Evolutionary conservation across 1,140 invertebrate species (phyloP), one percentile per base, ranked within the genome.

Genomic region (Drosophila ananassae): DNA sequence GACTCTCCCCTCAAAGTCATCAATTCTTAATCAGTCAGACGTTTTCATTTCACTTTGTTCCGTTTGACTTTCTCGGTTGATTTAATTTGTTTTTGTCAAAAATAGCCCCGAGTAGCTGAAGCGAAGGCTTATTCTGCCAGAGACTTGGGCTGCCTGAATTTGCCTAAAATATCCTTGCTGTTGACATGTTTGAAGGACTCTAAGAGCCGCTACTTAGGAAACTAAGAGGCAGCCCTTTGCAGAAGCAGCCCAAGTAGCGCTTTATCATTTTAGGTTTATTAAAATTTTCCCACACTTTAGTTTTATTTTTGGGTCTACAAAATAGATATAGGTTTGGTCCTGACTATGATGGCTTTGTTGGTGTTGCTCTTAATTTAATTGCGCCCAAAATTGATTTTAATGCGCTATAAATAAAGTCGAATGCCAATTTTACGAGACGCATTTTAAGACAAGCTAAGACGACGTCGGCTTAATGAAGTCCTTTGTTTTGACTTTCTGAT

Each of bases 381-480:
- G 85, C 79, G 78, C 64, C 73, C 66, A 63, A 89, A 87, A 79
- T 89, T 87, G 83, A 89, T 79, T 82, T 79, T 76, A 87, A 76
- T 79, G 66, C 53, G 83, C 83, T 82, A 87, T 89, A 82, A 89
- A 87, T 87, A 87, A 73, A 79, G 68, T 47, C 47, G 69, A 66
- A 61, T 68, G 67, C 75, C 74, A 87, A 87, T 87, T 87, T 87
- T 82, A 57, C 61, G 77, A 32, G 52, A 21, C 32, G 67, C 44
- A 52, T 75, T 72, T 71, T 83, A 83, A 74, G 73, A 51, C 69
- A 61, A 28, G 79, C 58, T 57, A 46, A 57, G 77, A 51, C 63
- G 68, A 41, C 44, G 57, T 34, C 47, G 82, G 67, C 76, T 68
- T 82, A 87, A 87, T 87, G 75, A 87, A 82, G 79, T 82, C 78